Evolutionary conservation across 2,797 vertebrate species (phyloP).

Genomic region (Balearica regulorum): DNA sequence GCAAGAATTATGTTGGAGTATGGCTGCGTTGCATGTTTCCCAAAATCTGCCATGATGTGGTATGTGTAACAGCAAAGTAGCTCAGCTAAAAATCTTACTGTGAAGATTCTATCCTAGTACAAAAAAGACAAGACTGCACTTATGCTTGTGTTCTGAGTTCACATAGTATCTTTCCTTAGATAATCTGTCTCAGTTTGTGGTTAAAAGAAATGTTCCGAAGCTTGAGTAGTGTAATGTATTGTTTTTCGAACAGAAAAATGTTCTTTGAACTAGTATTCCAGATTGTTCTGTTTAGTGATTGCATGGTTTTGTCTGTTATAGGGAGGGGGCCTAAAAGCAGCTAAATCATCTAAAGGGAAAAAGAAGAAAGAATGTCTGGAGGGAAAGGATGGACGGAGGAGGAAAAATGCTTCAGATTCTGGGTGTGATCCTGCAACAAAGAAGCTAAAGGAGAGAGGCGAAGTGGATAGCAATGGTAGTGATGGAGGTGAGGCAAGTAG

Average conservation of each 20-base stretch:
- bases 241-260: neutral
- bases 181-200: neutral
- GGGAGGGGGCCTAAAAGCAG: slow-evolving; percentile 72
- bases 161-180: neutral
- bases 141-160: neutral
- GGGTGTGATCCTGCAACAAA: slow-evolving; percentile 91
- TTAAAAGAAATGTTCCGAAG: neutral
- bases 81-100: neutral
- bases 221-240: neutral
- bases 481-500: slow-evolving; percentile 79
- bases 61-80: neutral
- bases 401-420: slow-evolving; percentile 87
- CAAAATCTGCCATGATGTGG: neutral
- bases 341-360: slow-evolving; percentile 79
- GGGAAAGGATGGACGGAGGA: slow-evolving; percentile 87
- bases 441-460: slow-evolving; percentile 88
- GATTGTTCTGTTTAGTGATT: slow-evolving; percentile 30
- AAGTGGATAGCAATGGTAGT: slow-evolving; percentile 80
- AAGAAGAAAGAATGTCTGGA: slow-evolving; percentile 80
- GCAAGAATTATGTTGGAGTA: neutral
- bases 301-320: slow-evolving; percentile 63
- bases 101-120: neutral
- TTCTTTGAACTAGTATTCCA: neutral
- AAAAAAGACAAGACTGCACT: neutral
- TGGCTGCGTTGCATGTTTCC: neutral